Conservation (phyloP, 1,140 invertebrate species). For the Drosophila nebulosa region DNA sequence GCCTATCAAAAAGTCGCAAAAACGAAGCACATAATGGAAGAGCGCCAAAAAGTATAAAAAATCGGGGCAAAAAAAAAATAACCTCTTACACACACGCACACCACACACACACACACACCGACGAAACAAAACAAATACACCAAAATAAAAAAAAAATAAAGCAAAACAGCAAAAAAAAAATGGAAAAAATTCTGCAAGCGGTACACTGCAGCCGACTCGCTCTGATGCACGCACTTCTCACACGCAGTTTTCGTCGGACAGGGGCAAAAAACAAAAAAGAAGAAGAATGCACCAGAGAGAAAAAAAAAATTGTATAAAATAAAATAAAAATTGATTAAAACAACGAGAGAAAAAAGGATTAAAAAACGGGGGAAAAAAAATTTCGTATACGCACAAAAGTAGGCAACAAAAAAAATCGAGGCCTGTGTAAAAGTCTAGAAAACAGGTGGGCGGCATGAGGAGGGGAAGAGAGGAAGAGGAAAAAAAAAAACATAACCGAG, state of each 20-base stretch:
- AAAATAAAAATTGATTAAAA: conserved; percentile 13
- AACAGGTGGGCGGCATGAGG: conserved; percentile 4
- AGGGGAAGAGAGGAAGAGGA: not conserved
- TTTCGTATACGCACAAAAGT: conserved; percentile 43
- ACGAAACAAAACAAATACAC: conserved; percentile 36
- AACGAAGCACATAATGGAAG: conserved; percentile 69
- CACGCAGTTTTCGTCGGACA: conserved; percentile 14
- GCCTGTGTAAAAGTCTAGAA: conserved; percentile 32
- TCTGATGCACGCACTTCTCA: conserved; percentile 45
- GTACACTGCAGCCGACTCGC: conserved; percentile 57
- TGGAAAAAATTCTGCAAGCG: conserved; percentile 12
- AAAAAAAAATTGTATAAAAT: conserved; percentile 23
- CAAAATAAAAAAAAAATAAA: not conserved
- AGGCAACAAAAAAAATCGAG: conserved; percentile 39
- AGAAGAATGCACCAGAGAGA: conserved; percentile 24
- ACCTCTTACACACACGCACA: conserved; percentile 26
- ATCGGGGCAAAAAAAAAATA: conserved; percentile 17
- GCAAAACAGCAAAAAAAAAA: too few species aligned
- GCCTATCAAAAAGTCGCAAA: conserved; percentile 75
- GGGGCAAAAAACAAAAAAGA: conserved; percentile 37
- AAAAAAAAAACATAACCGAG: not conserved
- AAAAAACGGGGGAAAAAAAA: conserved; percentile 19
- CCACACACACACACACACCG: conserved; percentile 13
- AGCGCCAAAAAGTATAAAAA: conserved; percentile 55
- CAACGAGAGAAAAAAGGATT: conserved; percentile 7